Conservation (phyloP, 2,888 invertebrate genomes). For the Bellardia pandia region DNA sequence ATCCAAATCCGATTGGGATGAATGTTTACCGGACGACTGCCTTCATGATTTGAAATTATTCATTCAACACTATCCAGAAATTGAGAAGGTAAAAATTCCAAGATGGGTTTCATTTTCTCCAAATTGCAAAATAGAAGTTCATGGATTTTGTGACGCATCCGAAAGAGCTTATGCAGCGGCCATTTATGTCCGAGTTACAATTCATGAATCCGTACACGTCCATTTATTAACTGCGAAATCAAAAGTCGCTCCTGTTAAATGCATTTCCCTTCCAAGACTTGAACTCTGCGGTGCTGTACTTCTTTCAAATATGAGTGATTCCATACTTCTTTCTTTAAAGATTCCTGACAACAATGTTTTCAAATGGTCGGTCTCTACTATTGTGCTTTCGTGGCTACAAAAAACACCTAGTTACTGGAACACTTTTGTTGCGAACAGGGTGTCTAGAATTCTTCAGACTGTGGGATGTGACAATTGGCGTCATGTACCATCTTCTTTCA, state of each 20-base stretch:
- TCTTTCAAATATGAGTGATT: slow-evolving; percentile 3
- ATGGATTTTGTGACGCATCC: slow-evolving; percentile 13
- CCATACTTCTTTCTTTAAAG: background rate
- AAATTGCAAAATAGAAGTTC: slow-evolving; percentile 1
- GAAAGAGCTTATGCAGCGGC: background rate
- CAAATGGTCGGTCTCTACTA: slow-evolving; percentile 23
- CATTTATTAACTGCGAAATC: slow-evolving; percentile 42
- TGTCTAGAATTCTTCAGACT: slow-evolving; percentile 27
- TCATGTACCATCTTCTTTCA: slow-evolving; percentile 27
- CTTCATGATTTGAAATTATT: slow-evolving; percentile 17
- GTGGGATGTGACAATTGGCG: slow-evolving; percentile 27
- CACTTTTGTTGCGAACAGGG: slow-evolving; percentile 31
- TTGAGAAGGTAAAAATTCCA: background rate
- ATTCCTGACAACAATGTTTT: background rate
- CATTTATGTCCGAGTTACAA: background rate
- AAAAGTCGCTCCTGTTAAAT: slow-evolving; percentile 40
- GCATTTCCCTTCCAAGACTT: slow-evolving; percentile 26
- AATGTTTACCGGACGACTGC: background rate
- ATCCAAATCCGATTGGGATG: background rate
- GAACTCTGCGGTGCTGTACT: slow-evolving; percentile 37
- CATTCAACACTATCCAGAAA: slow-evolving; percentile 9
- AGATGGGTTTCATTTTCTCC: slow-evolving; percentile 1
- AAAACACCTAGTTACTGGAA: slow-evolving; percentile 36
- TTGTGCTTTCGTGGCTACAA: slow-evolving; percentile 31
- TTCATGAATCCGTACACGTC: background rate